A percentile compares a stretch with the other conserved stretches of the same genome.
Evolutionary conservation across 2,113 vertebrate genomes (phyloP).

Genomic region (Spermophilus dauricus): DNA sequence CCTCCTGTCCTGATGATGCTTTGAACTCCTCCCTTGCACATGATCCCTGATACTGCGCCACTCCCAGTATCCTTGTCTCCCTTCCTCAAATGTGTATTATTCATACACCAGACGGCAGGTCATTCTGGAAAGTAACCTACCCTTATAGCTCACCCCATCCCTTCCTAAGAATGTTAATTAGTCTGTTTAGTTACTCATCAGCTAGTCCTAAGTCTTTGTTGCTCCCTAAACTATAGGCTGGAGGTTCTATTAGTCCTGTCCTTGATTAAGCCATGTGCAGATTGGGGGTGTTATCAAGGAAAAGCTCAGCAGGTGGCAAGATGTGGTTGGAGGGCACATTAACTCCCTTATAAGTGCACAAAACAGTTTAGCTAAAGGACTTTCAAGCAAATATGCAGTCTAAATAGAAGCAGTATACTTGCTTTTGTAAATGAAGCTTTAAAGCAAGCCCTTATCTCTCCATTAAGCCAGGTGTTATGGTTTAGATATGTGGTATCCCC

Average conservation of each 20-base stretch:
- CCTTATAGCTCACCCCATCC: neutral
- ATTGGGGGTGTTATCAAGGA: neutral
- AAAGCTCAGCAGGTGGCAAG: neutral
- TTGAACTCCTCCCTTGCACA: neutral
- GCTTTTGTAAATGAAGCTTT: conserved; percentile 59
- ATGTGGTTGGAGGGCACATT: neutral
- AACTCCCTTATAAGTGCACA: neutral
- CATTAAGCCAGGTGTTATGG: neutral
- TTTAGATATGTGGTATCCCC: too few species aligned
- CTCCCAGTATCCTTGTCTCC: neutral
- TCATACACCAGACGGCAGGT: neutral
- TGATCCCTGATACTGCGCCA: neutral
- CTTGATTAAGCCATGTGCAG: neutral
- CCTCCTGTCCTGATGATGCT: neutral
- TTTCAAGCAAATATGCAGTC: neutral
- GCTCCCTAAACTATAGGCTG: neutral
- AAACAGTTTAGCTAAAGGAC: neutral
- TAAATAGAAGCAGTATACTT: neutral
- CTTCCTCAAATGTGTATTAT: conserved; percentile 20
- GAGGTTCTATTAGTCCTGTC: neutral
- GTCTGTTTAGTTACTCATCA: neutral
- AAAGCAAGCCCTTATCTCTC: neutral
- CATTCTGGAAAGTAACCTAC: neutral
- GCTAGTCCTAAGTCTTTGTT: neutral
- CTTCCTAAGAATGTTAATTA: neutral